Percentiles rank a stretch among this genome's conserved stretches.
phyloP scores from a whole-genome alignment of 2,113 vertebrate species.

The Mormoops blainvillei region DNA sequence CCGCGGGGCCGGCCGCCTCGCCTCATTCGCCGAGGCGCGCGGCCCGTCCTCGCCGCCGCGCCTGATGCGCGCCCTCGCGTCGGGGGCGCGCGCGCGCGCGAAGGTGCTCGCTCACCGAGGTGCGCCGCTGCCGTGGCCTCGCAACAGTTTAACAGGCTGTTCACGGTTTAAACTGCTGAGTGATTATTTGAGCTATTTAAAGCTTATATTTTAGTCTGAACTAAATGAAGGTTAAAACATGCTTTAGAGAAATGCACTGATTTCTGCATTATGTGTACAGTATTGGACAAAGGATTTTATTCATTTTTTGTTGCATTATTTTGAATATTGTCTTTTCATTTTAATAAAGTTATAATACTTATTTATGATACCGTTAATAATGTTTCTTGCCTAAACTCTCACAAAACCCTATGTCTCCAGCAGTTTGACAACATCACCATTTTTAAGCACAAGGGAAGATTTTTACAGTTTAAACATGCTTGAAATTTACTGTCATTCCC shows the following conservation, averaged over 20 bases:
- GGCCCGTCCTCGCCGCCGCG: not conserved
- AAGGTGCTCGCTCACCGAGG: constrained; percentile 81
- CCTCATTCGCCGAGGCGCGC: not conserved
- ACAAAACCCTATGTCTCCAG: not conserved
- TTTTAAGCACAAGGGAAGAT: not conserved
- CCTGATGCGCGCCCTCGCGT: no score
- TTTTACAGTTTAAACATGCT: not conserved
- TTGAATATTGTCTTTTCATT: constrained; percentile 90
- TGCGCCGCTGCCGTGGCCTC: constrained; percentile 69
- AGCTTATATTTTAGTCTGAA: constrained; percentile 86
- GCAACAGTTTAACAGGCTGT: constrained; percentile 82
- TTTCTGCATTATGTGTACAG: constrained; percentile 90
- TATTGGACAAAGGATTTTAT: constrained; percentile 93
- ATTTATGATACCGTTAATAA: constrained; percentile 89
- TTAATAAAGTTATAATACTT: constrained; percentile 93
- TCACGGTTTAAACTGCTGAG: constrained; percentile 90
- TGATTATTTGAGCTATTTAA: constrained; percentile 89
- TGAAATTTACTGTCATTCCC: not conserved
- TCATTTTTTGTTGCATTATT: constrained; percentile 86
- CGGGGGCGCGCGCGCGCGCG: constrained; percentile 76
- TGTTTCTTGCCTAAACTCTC: constrained; percentile 67
- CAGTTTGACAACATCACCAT: not conserved
- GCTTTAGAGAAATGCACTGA: constrained; percentile 94
- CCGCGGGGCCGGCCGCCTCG: constrained; percentile 31
- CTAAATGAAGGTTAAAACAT: constrained; percentile 92